Base-by-base conservation (phyloP, 2,113 vertebrate genomes). In the Caretta caretta region DNA sequence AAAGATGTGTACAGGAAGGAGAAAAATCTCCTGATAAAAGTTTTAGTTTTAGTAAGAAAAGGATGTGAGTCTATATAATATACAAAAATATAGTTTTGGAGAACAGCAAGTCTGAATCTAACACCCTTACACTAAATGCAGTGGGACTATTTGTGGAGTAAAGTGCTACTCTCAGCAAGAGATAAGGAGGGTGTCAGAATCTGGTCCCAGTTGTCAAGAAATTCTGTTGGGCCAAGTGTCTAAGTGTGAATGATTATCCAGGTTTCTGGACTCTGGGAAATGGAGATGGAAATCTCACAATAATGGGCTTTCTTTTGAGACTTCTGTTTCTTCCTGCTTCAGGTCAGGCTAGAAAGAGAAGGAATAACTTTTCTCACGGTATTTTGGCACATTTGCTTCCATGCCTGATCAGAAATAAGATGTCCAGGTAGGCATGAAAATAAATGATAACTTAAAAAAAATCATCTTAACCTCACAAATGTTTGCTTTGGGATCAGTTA, bases 31-130 rank as follows among this genome's bases (percentile, higher is more conserved):
- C 83, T 92, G 86, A 91, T 38, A 90, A 97, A 97, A 93, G 92
- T 94, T 91, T 93, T 97, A 92, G 91, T 90, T 95, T 84, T 79
- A 65, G 85, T 72, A 83, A 0, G 14, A 93, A 92, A 93, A 79
- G 84, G 59, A n/a, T 90, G 84, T 93, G 88, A 97, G 94, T 93
- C 95, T 89, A 83, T n/a, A n/a, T n/a, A n/a, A n/a, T 86, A 96
- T 90, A 94, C 95, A 95, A 90, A 93, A 94, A 96, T 87, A 25
- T 48, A 3, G 62, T 94, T 94, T 82, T 93, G 90, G 93, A 88
- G 94, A 90, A 95, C 72, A 92, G 57, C 12, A 0, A 79, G 72
- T 85, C 87, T 3, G 17, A 78, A 72, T 72, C 54, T 57, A 59
- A 86, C 93, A 84, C 80, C 4, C 0, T 2, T 86, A 76, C 75